These are phyloP conservation scores for Nephrotoma flavescens DNA, from an alignment of 2,888 invertebrate genomes.

Conservation along the genomic window DNA sequence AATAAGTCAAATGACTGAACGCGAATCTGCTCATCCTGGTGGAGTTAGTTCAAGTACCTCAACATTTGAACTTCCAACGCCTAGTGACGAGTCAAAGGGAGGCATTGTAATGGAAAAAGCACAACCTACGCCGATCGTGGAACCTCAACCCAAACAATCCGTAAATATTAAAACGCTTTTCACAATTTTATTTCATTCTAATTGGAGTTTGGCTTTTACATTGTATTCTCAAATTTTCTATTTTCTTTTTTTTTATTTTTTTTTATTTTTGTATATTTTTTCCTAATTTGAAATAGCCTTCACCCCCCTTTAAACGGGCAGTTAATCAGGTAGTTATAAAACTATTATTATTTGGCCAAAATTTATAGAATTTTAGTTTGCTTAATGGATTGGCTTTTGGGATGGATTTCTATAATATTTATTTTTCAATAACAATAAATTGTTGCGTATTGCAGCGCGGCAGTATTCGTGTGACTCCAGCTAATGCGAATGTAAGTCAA, in stretches of 20 bases:
- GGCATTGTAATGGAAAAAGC: conserved; percentile 13
- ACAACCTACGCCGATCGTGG: conserved; percentile 12
- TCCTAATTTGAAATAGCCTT: conserved; percentile 2
- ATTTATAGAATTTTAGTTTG: neutral
- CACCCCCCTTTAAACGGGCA: conserved; percentile 17
- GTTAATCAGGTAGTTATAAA: conserved; percentile 25
- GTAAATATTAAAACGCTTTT: neutral
- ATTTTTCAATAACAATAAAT: neutral
- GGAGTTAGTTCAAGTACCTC: conserved; percentile 5
- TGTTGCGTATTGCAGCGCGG: conserved; percentile 34
- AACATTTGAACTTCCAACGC: neutral
- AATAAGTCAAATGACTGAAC: conserved; percentile 87
- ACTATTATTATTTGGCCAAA: neutral
- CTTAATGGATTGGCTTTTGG: neutral
- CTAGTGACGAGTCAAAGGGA: neutral
- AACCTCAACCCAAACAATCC: conserved; percentile 12
- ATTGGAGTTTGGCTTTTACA: neutral
- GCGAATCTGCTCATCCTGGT: conserved; percentile 74
- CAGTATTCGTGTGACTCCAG: conserved; percentile 41
- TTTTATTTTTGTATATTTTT: neutral
- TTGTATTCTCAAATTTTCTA: too few species aligned
- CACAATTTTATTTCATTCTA: neutral
- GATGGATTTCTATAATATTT: neutral
- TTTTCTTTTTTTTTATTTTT: neutral
- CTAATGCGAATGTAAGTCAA: conserved; percentile 11